phyloP scores from a whole-genome alignment of 2,113 vertebrate species.

The Tenebrosternarchus preto region DNA sequence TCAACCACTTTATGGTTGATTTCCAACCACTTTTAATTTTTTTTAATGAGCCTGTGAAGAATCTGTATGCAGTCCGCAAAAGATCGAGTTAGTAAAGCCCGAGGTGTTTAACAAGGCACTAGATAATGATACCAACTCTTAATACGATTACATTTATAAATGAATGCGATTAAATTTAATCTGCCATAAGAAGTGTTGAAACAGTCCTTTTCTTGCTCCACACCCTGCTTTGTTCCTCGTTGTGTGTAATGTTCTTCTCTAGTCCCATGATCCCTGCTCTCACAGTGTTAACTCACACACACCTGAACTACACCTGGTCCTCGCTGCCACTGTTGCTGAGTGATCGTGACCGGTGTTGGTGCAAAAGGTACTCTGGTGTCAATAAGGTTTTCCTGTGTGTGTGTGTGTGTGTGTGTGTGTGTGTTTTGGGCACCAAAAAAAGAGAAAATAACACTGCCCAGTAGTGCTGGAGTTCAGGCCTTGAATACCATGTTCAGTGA shows the following conservation, averaged over 20 bases:
- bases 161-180: not conserved
- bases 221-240: not conserved
- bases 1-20: not conserved
- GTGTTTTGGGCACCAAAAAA: too few species aligned
- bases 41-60: not conserved
- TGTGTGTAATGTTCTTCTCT: too few species aligned
- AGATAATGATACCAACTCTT: not conserved
- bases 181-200: not conserved
- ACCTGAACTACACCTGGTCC: too few species aligned
- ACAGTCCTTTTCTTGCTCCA: not conserved
- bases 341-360: not conserved
- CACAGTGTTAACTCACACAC: too few species aligned
- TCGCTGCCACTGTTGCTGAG: too few species aligned
- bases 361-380: too few species aligned
- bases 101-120: constrained; percentile 15
- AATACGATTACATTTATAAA: not conserved
- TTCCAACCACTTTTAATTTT: not conserved
- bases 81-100: not conserved
- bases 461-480: not conserved
- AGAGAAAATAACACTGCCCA: not conserved
- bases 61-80: not conserved
- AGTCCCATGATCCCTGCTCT: not conserved
- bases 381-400: not conserved
- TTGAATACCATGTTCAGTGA: not conserved
- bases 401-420: too few species aligned